These are phyloP conservation scores for Alethe castanea DNA, from an alignment of 2,113 vertebrate genomes.

Conservation along the genomic window DNA sequence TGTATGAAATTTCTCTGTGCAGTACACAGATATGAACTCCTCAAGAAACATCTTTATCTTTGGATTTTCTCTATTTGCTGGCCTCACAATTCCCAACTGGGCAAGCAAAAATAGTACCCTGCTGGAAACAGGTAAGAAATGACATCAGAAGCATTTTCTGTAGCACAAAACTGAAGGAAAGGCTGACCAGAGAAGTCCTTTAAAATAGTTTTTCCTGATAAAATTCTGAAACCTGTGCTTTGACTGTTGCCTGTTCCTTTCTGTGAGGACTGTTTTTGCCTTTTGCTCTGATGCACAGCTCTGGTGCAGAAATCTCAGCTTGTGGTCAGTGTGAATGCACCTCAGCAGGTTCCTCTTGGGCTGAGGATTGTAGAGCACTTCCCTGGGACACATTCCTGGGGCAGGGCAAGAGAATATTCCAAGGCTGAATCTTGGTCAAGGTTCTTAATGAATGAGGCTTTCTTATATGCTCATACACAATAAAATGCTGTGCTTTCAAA, in stretches of 20 bases:
- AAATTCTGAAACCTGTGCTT: neutral
- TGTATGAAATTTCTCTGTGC: neutral
- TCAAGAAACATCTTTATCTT: constrained; percentile 95
- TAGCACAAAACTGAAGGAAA: neutral
- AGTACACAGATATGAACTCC: constrained; percentile 96
- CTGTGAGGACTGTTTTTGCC: neutral
- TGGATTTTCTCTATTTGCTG: constrained; percentile 93
- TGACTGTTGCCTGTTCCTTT: neutral
- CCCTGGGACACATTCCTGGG: neutral
- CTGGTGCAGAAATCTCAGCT: neutral
- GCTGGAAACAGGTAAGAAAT: constrained; percentile 83
- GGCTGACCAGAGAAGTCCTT: neutral
- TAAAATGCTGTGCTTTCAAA: neutral
- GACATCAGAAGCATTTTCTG: neutral
- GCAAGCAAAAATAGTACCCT: constrained; percentile 76
- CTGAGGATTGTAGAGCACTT: neutral
- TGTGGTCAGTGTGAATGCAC: neutral
- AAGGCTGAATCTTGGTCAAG: neutral
- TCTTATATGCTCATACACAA: neutral
- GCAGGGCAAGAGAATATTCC: neutral
- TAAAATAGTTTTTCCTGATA: neutral
- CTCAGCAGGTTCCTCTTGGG: neutral
- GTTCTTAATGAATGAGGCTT: neutral
- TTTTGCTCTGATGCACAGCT: neutral
- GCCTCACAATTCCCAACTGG: constrained; percentile 89